phyloP scores from a whole-genome alignment of 2,797 vertebrate species.

The Martes flavigula region DNA sequence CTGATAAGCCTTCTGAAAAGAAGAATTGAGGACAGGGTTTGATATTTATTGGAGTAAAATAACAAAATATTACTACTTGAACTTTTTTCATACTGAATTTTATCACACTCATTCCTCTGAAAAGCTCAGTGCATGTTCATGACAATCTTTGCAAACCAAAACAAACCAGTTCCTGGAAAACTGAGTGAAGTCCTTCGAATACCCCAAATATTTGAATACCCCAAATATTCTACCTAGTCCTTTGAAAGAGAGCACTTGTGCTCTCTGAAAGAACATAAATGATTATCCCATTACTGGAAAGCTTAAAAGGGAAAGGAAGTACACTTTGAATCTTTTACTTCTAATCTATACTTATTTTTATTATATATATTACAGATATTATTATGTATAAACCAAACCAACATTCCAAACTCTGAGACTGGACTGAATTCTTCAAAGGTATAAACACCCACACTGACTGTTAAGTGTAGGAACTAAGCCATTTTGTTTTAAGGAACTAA shows the following conservation, averaged over 20 bases:
- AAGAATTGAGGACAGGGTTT: conserved; percentile 64
- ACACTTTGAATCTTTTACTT: conserved; percentile 41
- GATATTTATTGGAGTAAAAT: conserved; percentile 62
- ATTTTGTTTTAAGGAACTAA: conserved; percentile 13
- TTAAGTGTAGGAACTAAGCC: conserved; percentile 40
- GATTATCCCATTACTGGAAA: not conserved
- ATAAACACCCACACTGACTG: not conserved
- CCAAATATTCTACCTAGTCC: not conserved
- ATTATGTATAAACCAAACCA: not conserved
- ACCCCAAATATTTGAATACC: not conserved
- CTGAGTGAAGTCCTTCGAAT: not conserved
- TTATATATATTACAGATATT: not conserved
- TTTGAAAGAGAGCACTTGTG: conserved; percentile 24
- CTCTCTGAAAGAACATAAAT: conserved; percentile 53
- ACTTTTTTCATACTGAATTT: conserved; percentile 52
- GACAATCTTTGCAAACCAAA: not conserved
- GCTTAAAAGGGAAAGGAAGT: not conserved
- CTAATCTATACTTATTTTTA: conserved; percentile 34
- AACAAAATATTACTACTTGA: conserved; percentile 57
- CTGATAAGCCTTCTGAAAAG: conserved; percentile 94
- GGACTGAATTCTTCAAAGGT: not conserved
- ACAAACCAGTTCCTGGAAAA: conserved; percentile 22
- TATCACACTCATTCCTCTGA: conserved; percentile 37
- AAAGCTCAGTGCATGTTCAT: conserved; percentile 9
- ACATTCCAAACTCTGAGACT: conserved; percentile 36